These are phyloP conservation scores for Odocoileus hemionus DNA, from an alignment of 2,113 vertebrate genomes.

Conservation along the genomic window DNA sequence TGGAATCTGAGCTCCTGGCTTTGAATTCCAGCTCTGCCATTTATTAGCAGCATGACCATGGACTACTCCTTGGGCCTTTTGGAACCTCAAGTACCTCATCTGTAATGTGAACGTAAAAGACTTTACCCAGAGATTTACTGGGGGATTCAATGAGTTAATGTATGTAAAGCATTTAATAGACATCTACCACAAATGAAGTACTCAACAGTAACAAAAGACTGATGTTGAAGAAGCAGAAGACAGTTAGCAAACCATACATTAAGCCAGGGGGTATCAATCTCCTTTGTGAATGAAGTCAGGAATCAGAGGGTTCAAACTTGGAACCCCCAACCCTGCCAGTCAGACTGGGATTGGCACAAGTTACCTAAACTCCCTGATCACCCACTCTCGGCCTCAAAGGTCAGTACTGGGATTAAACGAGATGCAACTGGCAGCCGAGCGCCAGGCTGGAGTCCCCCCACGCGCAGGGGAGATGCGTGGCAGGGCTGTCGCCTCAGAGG, in stretches of 20 bases:
- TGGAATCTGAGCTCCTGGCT: background rate
- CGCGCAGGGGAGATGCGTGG: rapidly evolving
- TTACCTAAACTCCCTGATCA: background rate
- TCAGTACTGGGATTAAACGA: background rate
- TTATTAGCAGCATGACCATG: background rate
- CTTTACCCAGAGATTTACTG: background rate
- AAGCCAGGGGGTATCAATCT: background rate
- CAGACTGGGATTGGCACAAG: background rate
- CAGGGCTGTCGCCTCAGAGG: background rate
- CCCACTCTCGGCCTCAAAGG: background rate
- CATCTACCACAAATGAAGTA: rapidly evolving
- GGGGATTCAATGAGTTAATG: background rate
- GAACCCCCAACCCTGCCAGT: background rate
- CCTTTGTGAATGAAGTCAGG: background rate
- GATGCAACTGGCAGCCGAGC: background rate
- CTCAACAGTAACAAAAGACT: background rate
- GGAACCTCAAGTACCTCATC: background rate
- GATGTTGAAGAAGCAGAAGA: background rate
- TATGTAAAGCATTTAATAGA: background rate
- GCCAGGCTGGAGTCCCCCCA: too few species aligned
- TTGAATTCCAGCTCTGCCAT: background rate
- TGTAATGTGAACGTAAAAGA: background rate
- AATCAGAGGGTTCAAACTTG: background rate
- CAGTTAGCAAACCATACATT: background rate
- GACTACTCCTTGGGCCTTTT: background rate